Conservation (phyloP, 2,797 vertebrate genomes). For the Etheostoma nigrum region DNA sequence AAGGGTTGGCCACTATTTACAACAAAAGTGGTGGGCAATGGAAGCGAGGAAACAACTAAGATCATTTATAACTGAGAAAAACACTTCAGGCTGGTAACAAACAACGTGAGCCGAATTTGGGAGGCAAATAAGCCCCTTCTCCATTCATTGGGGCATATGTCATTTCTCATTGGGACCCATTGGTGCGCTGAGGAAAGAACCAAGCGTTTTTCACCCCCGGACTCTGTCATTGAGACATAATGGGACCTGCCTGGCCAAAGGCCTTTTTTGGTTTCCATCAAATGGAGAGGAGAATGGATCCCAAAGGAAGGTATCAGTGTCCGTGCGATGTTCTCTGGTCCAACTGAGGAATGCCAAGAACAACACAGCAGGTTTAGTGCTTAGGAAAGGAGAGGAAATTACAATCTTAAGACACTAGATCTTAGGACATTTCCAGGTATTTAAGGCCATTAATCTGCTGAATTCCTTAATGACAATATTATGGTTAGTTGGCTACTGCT, state of each 20-base stretch:
- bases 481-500: constrained; percentile 72
- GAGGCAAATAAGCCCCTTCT: constrained; percentile 44
- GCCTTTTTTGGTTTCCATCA: constrained; percentile 80
- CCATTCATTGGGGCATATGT: constrained; percentile 64
- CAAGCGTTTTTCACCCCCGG: constrained; percentile 64
- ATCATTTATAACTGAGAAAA: constrained; percentile 33
- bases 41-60: constrained; percentile 9
- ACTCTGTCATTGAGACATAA: constrained; percentile 77
- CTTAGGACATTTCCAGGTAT: constrained; percentile 80
- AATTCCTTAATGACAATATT: constrained; percentile 80
- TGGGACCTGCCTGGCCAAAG: constrained; percentile 77
- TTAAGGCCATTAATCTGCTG: constrained; percentile 78
- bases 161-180: constrained; percentile 65
- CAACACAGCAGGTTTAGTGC: constrained; percentile 82
- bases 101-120: constrained; percentile 60
- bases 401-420: constrained; percentile 75
- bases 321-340: constrained; percentile 75
- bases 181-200: constrained; percentile 69
- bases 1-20: constrained; percentile 5
- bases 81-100: constrained; percentile 37
- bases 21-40: constrained; percentile 2
- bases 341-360: constrained; percentile 75
- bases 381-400: constrained; percentile 79
- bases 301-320: constrained; percentile 82
- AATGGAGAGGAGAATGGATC: constrained; percentile 77